Percentiles rank a stretch among this genome's conserved stretches.
phyloP scores from a whole-genome alignment of 2,888 invertebrate genomes.

The Sympetrum striolatum region DNA sequence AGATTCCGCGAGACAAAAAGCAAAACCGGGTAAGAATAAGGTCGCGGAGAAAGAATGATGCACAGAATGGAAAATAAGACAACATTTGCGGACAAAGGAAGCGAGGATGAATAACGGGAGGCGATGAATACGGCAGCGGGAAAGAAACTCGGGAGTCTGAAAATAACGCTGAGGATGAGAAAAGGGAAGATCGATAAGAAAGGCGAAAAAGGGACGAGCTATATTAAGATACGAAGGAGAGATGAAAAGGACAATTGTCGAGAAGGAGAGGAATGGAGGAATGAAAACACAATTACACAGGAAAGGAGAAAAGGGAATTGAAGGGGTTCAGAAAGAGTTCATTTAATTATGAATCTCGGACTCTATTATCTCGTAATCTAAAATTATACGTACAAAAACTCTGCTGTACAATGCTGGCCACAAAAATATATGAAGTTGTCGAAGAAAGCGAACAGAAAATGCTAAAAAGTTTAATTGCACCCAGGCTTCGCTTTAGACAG shows the following conservation, averaged over 20 bases:
- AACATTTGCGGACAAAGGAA: not conserved
- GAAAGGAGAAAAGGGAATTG: not conserved
- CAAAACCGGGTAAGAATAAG: not conserved
- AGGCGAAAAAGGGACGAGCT: not conserved
- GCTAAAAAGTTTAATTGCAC: too few species aligned
- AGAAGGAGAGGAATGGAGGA: not conserved
- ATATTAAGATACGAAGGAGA: not conserved
- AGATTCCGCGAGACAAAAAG: not conserved
- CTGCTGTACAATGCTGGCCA: too few species aligned
- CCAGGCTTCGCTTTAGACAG: too few species aligned
- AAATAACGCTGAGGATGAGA: not conserved
- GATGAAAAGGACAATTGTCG: not conserved
- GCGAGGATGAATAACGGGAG: not conserved
- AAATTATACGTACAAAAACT: too few species aligned
- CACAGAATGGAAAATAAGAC: not conserved
- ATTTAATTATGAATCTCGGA: too few species aligned
- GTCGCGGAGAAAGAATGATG: not conserved
- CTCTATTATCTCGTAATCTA: too few species aligned
- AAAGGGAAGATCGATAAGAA: not conserved
- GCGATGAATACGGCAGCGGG: not conserved
- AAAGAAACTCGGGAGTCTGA: not conserved
- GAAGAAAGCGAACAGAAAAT: too few species aligned
- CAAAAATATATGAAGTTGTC: too few species aligned
- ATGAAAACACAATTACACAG: not conserved
- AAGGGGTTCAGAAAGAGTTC: too few species aligned